A percentile compares a stretch with the other conserved stretches of the same genome.
Conservation (phyloP, 2,888 invertebrate species). For the Achlya flavicornis region DNA sequence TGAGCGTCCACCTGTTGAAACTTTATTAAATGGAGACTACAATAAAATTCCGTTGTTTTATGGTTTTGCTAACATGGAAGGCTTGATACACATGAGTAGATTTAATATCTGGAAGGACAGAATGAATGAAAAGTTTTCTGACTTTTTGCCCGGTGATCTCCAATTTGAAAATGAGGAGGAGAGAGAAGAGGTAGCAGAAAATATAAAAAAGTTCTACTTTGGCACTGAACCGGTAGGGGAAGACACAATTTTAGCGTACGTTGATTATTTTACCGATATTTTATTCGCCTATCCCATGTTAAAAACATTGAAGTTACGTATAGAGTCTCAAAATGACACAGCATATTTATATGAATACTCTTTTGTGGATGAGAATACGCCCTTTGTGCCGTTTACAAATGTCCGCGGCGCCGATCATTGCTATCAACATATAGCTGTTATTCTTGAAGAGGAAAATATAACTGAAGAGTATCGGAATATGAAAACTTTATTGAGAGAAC, state of each 20-base stretch:
- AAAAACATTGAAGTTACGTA: conserved; percentile 40
- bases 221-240: conserved; percentile 38
- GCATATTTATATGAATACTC: conserved; percentile 57
- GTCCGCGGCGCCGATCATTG: conserved; percentile 49
- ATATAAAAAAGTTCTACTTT: conserved; percentile 54
- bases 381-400: conserved; percentile 37
- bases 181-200: conserved; percentile 35
- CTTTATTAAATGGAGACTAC: conserved; percentile 29
- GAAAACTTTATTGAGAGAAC: conserved; percentile 30
- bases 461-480: conserved; percentile 33
- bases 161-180: conserved; percentile 41
- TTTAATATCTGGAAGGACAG: conserved; percentile 35
- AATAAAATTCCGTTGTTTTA: conserved; percentile 37
- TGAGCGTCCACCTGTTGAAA: conserved; percentile 34
- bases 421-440: conserved; percentile 37
- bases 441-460: conserved; percentile 22
- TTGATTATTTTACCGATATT: conserved; percentile 59
- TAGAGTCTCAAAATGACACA: conserved; percentile 37
- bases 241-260: conserved; percentile 29
- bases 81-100: conserved; percentile 27
- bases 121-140: conserved; percentile 51
- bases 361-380: conserved; percentile 41
- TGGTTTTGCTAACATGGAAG: conserved; percentile 53
- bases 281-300: conserved; percentile 45
- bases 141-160: conserved; percentile 52